Evolutionary conservation across 2,797 vertebrate genomes (phyloP).

Genomic region (Siniperca obscura): DNA sequence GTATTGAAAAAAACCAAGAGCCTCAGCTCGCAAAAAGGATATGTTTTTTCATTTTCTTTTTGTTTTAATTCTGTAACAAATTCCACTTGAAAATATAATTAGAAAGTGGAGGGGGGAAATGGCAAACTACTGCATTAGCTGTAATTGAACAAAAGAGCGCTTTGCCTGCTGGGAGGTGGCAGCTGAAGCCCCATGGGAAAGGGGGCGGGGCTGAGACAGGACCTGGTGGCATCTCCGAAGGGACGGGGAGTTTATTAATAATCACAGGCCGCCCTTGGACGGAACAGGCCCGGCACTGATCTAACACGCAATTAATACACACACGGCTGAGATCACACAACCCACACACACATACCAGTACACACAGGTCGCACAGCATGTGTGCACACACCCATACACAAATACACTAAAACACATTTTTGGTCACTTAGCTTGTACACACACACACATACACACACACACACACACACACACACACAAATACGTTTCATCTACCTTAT

Average conservation of each 20-base stretch:
- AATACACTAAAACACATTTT: slow-evolving; percentile 20
- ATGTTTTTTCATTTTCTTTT: slow-evolving; percentile 84
- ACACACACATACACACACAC: slow-evolving; percentile 23
- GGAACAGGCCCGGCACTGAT: slow-evolving; percentile 89
- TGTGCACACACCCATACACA: slow-evolving; percentile 38
- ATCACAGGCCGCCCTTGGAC: slow-evolving; percentile 76
- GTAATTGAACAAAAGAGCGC: slow-evolving; percentile 99
- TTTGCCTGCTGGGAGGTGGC: slow-evolving; percentile 95
- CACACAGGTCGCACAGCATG: slow-evolving; percentile 47
- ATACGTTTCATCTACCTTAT: slow-evolving; percentile 58
- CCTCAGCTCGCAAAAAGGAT: slow-evolving; percentile 88
- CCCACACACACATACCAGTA: slow-evolving; percentile 45
- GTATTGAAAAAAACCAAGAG: slow-evolving; percentile 85
- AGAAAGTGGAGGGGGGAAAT: slow-evolving; percentile 85
- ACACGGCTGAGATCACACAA: slow-evolving; percentile 80
- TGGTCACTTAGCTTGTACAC: slow-evolving; percentile 25
- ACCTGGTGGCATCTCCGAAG: slow-evolving; percentile 86
- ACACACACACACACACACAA: slow-evolving; percentile 29
- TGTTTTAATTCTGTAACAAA: slow-evolving; percentile 88
- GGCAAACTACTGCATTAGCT: slow-evolving; percentile 99
- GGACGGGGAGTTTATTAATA: slow-evolving; percentile 97
- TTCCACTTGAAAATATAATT: slow-evolving; percentile 99
- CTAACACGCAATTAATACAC: slow-evolving; percentile 98
- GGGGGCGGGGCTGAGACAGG: slow-evolving; percentile 91
- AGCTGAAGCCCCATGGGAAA: slow-evolving; percentile 93